Evolutionary conservation across 92 coral and sea anemone species (phyloP).

Genomic region (Epizoanthus rinbou): DNA sequence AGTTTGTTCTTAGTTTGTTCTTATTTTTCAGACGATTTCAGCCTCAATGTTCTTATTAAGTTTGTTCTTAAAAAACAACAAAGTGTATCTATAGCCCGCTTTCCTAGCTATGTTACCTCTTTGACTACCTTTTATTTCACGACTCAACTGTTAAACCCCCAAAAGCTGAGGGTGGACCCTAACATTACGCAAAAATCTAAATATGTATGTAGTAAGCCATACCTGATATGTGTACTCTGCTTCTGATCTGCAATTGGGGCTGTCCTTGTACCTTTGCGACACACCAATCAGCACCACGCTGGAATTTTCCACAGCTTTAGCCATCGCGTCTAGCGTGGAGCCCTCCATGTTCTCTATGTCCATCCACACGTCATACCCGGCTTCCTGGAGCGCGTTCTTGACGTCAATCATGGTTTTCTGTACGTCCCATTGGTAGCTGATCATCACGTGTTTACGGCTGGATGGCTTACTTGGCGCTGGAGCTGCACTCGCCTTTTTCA

Average conservation of each 20-base stretch:
- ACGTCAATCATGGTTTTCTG: conserved; percentile 65
- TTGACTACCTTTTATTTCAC: no score
- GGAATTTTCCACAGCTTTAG: conserved; percentile 77
- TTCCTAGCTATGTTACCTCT: no score
- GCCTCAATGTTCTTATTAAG: no score
- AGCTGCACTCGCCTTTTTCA: conserved; percentile 10
- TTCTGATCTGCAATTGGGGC: conserved; percentile 70
- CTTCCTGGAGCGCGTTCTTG: conserved; percentile 62
- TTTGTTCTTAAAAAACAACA: no score
- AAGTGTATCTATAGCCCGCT: no score
- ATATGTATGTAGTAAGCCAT: no score
- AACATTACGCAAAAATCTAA: no score
- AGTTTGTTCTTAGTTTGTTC: no score
- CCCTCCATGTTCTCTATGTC: conserved; percentile 86
- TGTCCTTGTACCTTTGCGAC: conserved; percentile 84
- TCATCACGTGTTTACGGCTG: conserved; percentile 70
- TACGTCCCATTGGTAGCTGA: conserved; percentile 86
- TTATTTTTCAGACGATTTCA: no score
- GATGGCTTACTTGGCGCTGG: background rate
- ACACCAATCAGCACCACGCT: conserved; percentile 74
- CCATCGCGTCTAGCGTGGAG: conserved; percentile 85
- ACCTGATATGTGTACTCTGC: no score
- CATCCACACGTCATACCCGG: conserved; percentile 84
- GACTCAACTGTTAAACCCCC: no score
- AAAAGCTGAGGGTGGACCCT: no score